These are phyloP conservation scores for Drosophila nigritarsus DNA, from an alignment of 2,888 invertebrate genomes.

Conservation along the genomic window DNA sequence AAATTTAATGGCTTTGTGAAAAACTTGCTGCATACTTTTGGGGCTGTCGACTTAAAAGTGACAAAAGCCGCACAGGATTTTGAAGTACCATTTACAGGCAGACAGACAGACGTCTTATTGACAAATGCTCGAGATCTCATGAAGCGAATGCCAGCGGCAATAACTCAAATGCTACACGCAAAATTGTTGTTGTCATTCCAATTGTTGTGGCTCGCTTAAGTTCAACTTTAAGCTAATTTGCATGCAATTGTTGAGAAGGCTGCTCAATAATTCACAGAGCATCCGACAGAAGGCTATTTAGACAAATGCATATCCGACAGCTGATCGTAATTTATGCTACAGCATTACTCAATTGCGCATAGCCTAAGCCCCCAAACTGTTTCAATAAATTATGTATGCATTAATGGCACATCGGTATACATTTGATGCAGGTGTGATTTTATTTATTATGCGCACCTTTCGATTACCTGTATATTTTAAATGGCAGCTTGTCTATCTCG, in stretches of 20 bases:
- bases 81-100: slow-evolving; percentile 11
- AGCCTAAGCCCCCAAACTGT: slow-evolving; percentile 8
- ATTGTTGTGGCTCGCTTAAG: slow-evolving; percentile 28
- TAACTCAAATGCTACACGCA: slow-evolving; percentile 29
- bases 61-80: slow-evolving; percentile 25
- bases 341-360: slow-evolving; percentile 22
- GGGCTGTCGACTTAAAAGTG: slow-evolving; percentile 32
- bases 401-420: slow-evolving; percentile 23
- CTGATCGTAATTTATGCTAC: slow-evolving; percentile 58
- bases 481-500: slow-evolving; percentile 17
- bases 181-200: slow-evolving; percentile 17
- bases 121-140: slow-evolving; percentile 34
- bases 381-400: slow-evolving; percentile 40
- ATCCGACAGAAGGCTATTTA: slow-evolving; percentile 27
- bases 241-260: slow-evolving; percentile 46
- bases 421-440: slow-evolving; percentile 32
- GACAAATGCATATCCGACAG: slow-evolving; percentile 36
- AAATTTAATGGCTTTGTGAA: slow-evolving; percentile 32
- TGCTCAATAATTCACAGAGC: slow-evolving; percentile 1
- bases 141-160: slow-evolving; percentile 5
- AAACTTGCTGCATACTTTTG: slow-evolving; percentile 50
- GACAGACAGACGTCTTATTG: slow-evolving; percentile 47
- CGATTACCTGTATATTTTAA: slow-evolving; percentile 19
- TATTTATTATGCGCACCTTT: slow-evolving; percentile 12
- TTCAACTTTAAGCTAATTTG: slow-evolving; percentile 52